Conservation (phyloP, 2,888 invertebrate genomes). For the Lymantria dispar region DNA sequence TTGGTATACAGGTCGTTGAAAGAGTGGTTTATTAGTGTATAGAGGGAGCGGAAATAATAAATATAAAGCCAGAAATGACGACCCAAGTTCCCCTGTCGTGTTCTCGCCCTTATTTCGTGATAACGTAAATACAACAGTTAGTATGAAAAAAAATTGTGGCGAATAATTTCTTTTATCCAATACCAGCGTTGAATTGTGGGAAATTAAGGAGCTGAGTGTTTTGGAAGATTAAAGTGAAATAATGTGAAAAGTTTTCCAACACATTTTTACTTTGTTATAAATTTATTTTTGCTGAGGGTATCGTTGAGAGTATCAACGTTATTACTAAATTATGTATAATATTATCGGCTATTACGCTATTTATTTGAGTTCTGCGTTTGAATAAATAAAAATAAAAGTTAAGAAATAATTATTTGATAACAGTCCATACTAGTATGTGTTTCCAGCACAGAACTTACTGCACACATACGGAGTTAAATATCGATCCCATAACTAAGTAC, state of each 20-base stretch:
- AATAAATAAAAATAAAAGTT: too few relatives aligned
- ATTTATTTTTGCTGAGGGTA: neutral
- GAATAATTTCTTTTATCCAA: conserved; percentile 29
- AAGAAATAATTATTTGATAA: too few relatives aligned
- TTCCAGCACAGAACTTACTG: too few relatives aligned
- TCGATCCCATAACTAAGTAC: too few relatives aligned
- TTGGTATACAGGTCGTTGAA: conserved; percentile 38
- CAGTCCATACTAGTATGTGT: too few relatives aligned
- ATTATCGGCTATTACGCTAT: too few relatives aligned
- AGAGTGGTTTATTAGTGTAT: conserved; percentile 51
- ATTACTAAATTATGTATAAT: neutral
- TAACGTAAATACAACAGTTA: conserved; percentile 41
- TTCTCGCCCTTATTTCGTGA: conserved; percentile 25
- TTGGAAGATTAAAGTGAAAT: conserved; percentile 7
- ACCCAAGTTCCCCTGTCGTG: conserved; percentile 25
- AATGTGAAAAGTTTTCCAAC: conserved; percentile 6
- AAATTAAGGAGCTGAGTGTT: conserved; percentile 8
- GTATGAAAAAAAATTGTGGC: conserved; percentile 20
- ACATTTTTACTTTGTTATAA: neutral
- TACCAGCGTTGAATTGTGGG: conserved; percentile 9
- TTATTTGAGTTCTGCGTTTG: too few relatives aligned
- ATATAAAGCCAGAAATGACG: conserved; percentile 40
- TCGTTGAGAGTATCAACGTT: neutral
- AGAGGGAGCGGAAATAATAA: conserved; percentile 48
- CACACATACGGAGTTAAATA: too few relatives aligned